Evolutionary conservation across 2,797 vertebrate genomes (phyloP).

Genomic region (Antennarius maculatus): DNA sequence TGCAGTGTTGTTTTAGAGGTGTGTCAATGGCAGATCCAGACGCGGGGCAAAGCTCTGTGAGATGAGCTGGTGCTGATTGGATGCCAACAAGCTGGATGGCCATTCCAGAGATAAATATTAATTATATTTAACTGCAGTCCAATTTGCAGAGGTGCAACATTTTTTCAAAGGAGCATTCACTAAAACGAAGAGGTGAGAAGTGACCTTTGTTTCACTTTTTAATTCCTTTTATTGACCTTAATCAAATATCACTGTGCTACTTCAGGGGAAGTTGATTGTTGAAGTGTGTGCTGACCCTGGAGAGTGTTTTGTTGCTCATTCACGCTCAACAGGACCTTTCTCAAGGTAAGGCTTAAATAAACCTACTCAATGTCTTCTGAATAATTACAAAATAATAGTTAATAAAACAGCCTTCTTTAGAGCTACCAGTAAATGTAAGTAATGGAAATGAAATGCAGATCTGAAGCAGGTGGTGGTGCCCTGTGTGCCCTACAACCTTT

Average conservation of each 20-base stretch:
- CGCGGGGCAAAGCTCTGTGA: constrained; percentile 18
- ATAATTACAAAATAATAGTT: no score
- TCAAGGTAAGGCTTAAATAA: no score
- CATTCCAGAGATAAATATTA: not conserved
- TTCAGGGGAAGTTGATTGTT: not conserved
- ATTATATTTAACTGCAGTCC: no score
- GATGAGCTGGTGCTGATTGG: constrained; percentile 32
- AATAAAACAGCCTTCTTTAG: no score
- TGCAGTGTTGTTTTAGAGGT: constrained; percentile 22
- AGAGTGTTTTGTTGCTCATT: not conserved
- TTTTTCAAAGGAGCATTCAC: not conserved
- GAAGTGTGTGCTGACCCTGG: not conserved
- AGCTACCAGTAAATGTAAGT: no score
- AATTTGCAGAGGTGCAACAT: not conserved
- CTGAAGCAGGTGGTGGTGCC: no score
- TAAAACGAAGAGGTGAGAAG: not conserved
- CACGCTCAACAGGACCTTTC: not conserved
- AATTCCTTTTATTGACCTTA: not conserved
- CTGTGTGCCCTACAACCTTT: no score
- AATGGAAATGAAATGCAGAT: no score
- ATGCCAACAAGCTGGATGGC: constrained; percentile 19
- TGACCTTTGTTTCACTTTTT: not conserved
- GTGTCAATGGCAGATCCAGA: constrained; percentile 34
- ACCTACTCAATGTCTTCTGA: no score
- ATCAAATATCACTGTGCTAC: not conserved